These are phyloP conservation scores for Bombus superbus DNA, from an alignment of 1,140 invertebrate genomes.

Conservation along the genomic window DNA sequence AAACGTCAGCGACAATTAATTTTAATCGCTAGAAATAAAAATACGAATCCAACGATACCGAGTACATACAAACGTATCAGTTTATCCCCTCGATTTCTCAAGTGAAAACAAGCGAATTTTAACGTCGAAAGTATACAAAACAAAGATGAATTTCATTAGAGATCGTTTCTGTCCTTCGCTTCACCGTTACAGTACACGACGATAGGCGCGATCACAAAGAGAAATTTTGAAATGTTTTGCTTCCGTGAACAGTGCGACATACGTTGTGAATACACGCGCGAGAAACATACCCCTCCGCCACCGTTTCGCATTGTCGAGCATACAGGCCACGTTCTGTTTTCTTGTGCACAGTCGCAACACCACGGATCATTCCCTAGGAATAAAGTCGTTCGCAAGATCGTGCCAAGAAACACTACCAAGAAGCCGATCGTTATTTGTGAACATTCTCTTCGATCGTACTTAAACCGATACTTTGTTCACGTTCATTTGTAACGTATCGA, in stretches of 20 bases:
- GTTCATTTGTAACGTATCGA: neutral
- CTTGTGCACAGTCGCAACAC: conserved; percentile 66
- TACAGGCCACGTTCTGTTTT: conserved; percentile 73
- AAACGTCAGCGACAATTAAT: neutral
- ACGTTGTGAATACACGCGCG: conserved; percentile 22
- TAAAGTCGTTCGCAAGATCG: conserved; percentile 55
- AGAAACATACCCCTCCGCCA: conserved; percentile 52
- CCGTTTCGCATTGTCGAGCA: conserved; percentile 66
- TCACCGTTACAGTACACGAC: conserved; percentile 9
- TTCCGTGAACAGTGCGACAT: conserved; percentile 44
- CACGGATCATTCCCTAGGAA: conserved; percentile 58
- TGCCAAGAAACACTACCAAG: conserved; percentile 48
- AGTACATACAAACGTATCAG: conserved; percentile 9
- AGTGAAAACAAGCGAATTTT: neutral
- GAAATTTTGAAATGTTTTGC: conserved; percentile 50
- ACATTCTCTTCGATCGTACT: conserved; percentile 1
- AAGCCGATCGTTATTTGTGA: conserved; percentile 46
- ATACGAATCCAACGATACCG: neutral
- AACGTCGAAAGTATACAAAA: neutral
- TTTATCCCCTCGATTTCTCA: neutral
- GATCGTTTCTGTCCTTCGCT: neutral
- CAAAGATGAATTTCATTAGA: neutral
- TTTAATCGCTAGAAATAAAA: neutral
- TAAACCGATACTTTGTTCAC: neutral
- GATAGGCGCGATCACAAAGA: conserved; percentile 15